These are phyloP conservation scores for Bombycilla garrulus DNA, from an alignment of 2,113 vertebrate species.

Conservation along the genomic window DNA sequence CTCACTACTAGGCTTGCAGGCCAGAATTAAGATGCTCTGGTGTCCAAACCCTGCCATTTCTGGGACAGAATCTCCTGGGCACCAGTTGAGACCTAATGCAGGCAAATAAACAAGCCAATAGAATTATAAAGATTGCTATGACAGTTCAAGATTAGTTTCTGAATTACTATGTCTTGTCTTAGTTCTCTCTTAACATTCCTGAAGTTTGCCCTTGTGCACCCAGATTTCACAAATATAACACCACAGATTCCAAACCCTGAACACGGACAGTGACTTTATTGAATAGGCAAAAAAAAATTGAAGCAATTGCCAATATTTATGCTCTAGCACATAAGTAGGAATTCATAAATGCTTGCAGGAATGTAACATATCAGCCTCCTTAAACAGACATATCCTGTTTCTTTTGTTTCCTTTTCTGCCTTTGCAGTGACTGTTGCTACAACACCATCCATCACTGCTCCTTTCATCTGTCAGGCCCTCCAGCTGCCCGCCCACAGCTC, in stretches of 20 bases:
- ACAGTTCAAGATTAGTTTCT: neutral
- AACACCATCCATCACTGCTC: slow-evolving; percentile 24
- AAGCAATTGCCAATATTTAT: neutral
- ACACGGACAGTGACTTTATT: neutral
- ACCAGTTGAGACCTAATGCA: neutral
- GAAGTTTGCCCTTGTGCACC: neutral
- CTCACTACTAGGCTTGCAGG: neutral
- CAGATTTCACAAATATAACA: neutral
- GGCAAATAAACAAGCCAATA: neutral
- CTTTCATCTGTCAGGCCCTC: neutral
- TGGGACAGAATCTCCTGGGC: neutral
- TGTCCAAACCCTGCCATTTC: neutral
- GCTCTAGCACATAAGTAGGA: neutral
- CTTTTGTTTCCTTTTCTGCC: slow-evolving; percentile 51
- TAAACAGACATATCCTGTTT: slow-evolving; percentile 36
- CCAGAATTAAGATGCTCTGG: neutral
- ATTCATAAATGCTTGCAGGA: slow-evolving; percentile 14
- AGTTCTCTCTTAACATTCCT: neutral
- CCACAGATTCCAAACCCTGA: neutral
- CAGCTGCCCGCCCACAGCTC: neutral
- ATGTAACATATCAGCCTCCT: slow-evolving; percentile 15
- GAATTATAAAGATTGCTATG: neutral
- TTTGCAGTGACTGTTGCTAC: slow-evolving; percentile 46
- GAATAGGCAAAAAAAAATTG: neutral
- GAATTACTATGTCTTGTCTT: neutral